Base-by-base conservation (phyloP, 2,797 vertebrate species). In the Catharus ustulatus region DNA sequence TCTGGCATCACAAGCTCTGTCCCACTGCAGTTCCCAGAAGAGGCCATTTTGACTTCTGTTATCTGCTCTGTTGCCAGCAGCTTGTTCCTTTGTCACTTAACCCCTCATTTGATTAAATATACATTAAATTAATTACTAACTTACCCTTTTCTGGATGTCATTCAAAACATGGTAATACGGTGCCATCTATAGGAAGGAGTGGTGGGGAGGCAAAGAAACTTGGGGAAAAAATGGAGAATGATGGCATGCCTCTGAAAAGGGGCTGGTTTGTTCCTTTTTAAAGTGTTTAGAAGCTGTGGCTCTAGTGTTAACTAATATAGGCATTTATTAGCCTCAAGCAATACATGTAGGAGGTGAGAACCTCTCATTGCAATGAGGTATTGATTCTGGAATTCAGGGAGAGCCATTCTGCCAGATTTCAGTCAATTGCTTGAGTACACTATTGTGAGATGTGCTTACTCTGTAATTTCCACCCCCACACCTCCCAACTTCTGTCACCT, bases 351-450 rank as follows among this genome's bases (percentile, higher is more conserved):
- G 74, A 87, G 87, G 52, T 81, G 66, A 86, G 84, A 94, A 85
- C 57, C 54, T 85, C 61, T 92, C 82, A 78, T 1, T 93, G 85
- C 76, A 91, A 55, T 86, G 76, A 88, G 27, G 23, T 89, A 89
- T 93, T 94, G 94, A 93, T 93, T 88, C 62, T 94, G 87, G 91
- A 91, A 75, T 85, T 89, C 55, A 57, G 49, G 64, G 49, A 89
- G 68, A 89, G 79, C 63, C 46, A 40, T 68, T 16, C 58, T 91
- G 93, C 79, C 82, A 94, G 68, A 84, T 84, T 86, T 77, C 75
- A 77, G 84, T 80, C 90, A 93, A 64, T 93, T 92, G 82, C 46
- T 84, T 54, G 61, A 90, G 71, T 32, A 58, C 49, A 61, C 72
- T 79, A 3, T 76, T 57, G 68, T 49, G 58, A 84, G 74, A 84